Evolutionary conservation across 1,140 invertebrate species (phyloP), one percentile per base, ranked within the genome.

Genomic region (Probaryconus sp.): DNA sequence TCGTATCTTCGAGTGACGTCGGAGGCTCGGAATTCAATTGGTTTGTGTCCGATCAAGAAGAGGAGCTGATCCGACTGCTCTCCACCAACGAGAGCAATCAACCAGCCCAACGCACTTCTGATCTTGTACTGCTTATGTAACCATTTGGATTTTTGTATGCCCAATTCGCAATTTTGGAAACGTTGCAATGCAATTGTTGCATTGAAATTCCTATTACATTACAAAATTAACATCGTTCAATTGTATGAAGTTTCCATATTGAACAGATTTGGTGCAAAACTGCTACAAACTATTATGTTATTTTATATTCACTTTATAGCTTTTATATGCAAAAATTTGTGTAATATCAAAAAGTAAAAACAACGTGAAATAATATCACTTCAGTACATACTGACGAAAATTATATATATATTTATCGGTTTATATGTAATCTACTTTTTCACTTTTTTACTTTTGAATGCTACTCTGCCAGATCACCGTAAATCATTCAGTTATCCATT

Each of bases 1-100:
- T 87, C 60, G 72, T 83, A 53, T 75, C 82, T 60, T 51, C 81
- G 77, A 81, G 79, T 55, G 82, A 86, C 83, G 82, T 87, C 53
- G 83, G 83, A 65, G 92, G 91, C 81, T 93, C 92, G 18, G 92
- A 93, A 82, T 92, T 91, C 14, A 92, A 94, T 83, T 92, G 93
- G 90, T 91, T 92, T 85, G 90, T 92, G 75, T 94, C 93, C 21
- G 93, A 94, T 85, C 92, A 94, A 87, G 94, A 95, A 84, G 94
- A 94, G 73, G 93, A 94, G 86, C 89, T 95, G 45, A 90, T 94
- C 78, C 92, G 92, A 78, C 88, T 92, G 75, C 89, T 92, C 77
- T 85, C 84, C 64, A 76, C 64, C 77, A 80, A 65, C 72, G 84
- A 87, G 74, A 86, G 76, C 81, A 84, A 81, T 79, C 84, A 85